Evolutionary conservation across 1,140 invertebrate genomes (phyloP).

Genomic region (Anthonomus grandis): DNA sequence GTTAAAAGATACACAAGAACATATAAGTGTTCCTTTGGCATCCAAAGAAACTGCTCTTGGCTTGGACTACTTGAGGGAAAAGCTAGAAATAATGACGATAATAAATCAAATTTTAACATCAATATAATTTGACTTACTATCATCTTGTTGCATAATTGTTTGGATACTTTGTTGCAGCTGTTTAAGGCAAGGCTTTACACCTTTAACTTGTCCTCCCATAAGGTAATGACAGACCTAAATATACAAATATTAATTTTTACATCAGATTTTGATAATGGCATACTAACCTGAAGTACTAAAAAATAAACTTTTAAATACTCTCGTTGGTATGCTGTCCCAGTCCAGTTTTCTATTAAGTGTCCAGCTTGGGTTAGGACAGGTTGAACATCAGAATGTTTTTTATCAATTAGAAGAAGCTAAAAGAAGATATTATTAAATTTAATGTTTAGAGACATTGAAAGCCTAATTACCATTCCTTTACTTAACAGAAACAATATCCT

Average conservation of each 20-base stretch:
- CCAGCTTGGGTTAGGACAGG: constrained; percentile 81
- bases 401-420: constrained; percentile 85
- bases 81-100: constrained; percentile 51
- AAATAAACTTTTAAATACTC: constrained; percentile 96
- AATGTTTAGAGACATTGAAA: not conserved
- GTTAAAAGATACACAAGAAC: constrained; percentile 95
- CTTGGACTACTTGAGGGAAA: constrained; percentile 71
- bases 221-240: constrained; percentile 83
- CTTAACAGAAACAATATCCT: constrained; percentile 90
- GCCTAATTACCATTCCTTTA: constrained; percentile 87
- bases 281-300: constrained; percentile 83
- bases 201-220: constrained; percentile 92
- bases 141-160: constrained; percentile 90
- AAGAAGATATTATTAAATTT: constrained; percentile 34
- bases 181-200: constrained; percentile 92
- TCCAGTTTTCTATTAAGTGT: constrained; percentile 85
- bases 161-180: constrained; percentile 97
- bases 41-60: constrained; percentile 92
- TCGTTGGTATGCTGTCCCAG: constrained; percentile 84
- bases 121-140: constrained; percentile 57
- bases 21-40: constrained; percentile 96
- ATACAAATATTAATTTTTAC: too few species aligned
- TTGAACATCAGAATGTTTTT: constrained; percentile 86
- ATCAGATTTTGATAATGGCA: not conserved
- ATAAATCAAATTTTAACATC: too few species aligned